A percentile compares a stretch with the other conserved stretches of the same genome.
phyloP scores from a whole-genome alignment of 2,888 invertebrate species.

The Hirtodrosophila alboralis region DNA sequence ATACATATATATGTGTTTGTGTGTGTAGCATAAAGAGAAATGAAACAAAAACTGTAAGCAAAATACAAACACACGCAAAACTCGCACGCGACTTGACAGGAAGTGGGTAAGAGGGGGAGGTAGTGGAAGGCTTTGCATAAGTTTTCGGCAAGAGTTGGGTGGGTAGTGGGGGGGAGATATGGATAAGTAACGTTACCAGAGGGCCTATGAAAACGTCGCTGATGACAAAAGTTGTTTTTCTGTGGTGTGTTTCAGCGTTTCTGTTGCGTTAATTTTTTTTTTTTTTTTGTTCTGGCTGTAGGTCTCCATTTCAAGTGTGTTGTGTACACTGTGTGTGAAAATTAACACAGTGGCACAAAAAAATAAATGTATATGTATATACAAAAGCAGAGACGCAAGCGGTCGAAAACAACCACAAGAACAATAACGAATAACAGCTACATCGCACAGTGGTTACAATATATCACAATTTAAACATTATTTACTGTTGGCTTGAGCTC shows the following conservation, averaged over 20 bases:
- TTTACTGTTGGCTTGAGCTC: too few species aligned
- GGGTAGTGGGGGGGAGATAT: not conserved
- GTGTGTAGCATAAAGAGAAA: conserved; percentile 17
- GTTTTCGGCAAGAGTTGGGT: not conserved
- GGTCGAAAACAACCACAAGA: conserved; percentile 31
- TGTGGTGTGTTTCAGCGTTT: conserved; percentile 20
- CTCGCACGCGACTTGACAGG: conserved; percentile 57
- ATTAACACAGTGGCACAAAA: conserved; percentile 73
- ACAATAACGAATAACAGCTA: conserved; percentile 23
- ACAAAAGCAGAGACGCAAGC: conserved; percentile 19
- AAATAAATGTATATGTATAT: conserved; percentile 28
- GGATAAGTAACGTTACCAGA: too few species aligned
- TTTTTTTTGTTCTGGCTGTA: conserved; percentile 16
- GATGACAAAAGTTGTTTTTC: conserved; percentile 28
- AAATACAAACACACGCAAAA: conserved; percentile 53
- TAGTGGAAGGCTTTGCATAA: conserved; percentile 8
- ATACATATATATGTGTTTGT: conserved; percentile 4
- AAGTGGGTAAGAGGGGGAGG: conserved; percentile 16
- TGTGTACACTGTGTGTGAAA: conserved; percentile 61
- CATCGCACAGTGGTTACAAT: conserved; percentile 35
- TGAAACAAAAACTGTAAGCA: conserved; percentile 44
- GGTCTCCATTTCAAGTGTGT: conserved; percentile 42
- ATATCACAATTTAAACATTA: not conserved
- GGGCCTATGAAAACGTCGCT: conserved; percentile 11
- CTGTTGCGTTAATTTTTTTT: conserved; percentile 16